A percentile compares a stretch with the other conserved stretches of the same genome.
Evolutionary conservation across 1,140 invertebrate species (phyloP).

Genomic region (Orussus abietinus): DNA sequence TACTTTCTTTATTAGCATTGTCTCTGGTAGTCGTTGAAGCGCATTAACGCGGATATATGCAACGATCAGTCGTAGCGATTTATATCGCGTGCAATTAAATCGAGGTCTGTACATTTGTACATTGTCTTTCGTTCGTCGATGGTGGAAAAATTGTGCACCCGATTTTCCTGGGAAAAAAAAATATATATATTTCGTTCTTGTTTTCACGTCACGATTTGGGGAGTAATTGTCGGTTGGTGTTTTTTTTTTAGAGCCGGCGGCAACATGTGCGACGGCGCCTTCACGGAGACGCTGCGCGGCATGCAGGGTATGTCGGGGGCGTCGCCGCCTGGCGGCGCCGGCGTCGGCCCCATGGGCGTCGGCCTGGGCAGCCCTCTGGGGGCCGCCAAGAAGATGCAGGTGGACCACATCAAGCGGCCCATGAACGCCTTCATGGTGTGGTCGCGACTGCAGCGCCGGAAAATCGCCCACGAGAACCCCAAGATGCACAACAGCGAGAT

Average conservation of each 20-base stretch:
- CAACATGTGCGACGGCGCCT: slow-evolving; percentile 52
- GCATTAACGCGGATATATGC: no score
- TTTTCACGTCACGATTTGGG: background rate
- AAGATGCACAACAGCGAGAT: slow-evolving; percentile 99
- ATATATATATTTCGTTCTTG: background rate
- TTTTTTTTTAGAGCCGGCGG: slow-evolving; percentile 46
- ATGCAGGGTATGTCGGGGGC: slow-evolving; percentile 48
- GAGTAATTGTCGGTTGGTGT: background rate
- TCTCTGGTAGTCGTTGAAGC: no score
- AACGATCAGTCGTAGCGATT: no score
- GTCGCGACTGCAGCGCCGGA: slow-evolving; percentile 79
- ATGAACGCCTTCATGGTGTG: slow-evolving; percentile 78
- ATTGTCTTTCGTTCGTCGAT: no score
- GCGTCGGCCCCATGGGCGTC: slow-evolving; percentile 43
- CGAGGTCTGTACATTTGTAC: no score
- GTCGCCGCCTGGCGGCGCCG: slow-evolving; percentile 39
- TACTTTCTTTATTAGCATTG: no score
- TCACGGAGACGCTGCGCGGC: slow-evolving; percentile 44
- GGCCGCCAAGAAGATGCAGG: slow-evolving; percentile 45
- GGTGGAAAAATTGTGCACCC: no score
- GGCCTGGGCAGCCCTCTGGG: slow-evolving; percentile 36
- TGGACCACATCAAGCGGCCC: slow-evolving; percentile 61
- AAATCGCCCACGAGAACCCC: slow-evolving; percentile 96
- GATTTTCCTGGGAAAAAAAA: no score
- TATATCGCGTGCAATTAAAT: no score